A percentile compares a stretch with the other conserved stretches of the same genome.
Evolutionary conservation across 2,113 vertebrate species (phyloP).

Genomic region (Sphyrna mokarran): DNA sequence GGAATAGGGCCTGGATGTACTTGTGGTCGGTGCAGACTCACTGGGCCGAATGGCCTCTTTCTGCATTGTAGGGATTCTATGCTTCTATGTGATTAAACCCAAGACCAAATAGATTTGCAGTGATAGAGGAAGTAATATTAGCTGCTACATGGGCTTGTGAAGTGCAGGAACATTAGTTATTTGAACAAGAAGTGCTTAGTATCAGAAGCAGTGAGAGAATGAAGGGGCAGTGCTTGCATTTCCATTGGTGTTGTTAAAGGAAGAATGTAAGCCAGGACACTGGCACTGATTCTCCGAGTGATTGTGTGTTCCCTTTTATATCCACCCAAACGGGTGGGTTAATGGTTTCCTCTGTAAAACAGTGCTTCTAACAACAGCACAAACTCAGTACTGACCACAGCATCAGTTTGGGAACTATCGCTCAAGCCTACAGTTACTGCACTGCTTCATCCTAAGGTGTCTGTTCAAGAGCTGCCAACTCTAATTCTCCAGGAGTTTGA

Average conservation of each 20-base stretch:
- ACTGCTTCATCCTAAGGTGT: neutral
- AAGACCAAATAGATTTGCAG: too few relatives aligned
- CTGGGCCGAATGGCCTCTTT: too few relatives aligned
- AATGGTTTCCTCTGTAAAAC: neutral
- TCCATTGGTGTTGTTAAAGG: neutral
- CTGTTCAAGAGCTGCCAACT: neutral
- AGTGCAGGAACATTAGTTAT: neutral
- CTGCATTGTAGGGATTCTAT: too few relatives aligned
- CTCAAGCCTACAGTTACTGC: neutral
- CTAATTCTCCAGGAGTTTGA: neutral
- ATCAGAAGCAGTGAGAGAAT: neutral
- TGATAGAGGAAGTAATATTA: too few relatives aligned
- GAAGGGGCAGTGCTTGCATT: neutral
- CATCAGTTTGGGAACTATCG: neutral
- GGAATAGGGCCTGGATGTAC: too few relatives aligned
- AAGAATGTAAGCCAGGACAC: too few relatives aligned
- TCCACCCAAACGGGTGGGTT: neutral
- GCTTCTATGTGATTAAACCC: too few relatives aligned
- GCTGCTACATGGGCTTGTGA: neutral
- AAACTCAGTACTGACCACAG: too few relatives aligned
- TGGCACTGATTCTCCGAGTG: neutral
- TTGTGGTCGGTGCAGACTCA: too few relatives aligned
- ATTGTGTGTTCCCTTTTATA: neutral
- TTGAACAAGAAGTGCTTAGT: neutral
- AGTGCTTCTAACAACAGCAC: too few relatives aligned